These are phyloP conservation scores for Neoniphon sammara DNA, from an alignment of 2,797 vertebrate species.

Conservation along the genomic window DNA sequence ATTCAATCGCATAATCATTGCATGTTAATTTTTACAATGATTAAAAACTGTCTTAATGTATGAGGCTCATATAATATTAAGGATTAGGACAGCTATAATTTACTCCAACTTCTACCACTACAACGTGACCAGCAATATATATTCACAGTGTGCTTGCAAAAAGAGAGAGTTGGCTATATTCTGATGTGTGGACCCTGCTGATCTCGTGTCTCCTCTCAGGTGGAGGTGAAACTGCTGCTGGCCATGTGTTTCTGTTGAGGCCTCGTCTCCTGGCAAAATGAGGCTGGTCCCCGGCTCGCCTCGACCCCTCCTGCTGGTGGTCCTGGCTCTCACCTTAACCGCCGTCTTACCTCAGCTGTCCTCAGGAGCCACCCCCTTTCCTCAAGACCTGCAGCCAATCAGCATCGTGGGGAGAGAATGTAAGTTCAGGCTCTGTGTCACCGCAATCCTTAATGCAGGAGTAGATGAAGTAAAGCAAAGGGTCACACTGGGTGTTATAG, in stretches of 20 bases:
- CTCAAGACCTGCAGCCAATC: conserved; percentile 86
- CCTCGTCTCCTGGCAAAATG: conserved; percentile 78
- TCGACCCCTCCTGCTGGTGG: conserved; percentile 73
- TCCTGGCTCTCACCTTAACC: conserved; percentile 73
- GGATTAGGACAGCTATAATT: neutral
- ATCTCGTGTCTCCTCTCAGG: conserved; percentile 60
- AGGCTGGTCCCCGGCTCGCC: conserved; percentile 76
- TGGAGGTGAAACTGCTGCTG: conserved; percentile 60
- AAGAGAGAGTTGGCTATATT: neutral
- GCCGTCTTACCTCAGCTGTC: conserved; percentile 72
- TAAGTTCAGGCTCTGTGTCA: conserved; percentile 69
- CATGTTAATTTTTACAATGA: neutral
- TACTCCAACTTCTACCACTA: neutral
- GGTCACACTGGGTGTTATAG: conserved; percentile 27
- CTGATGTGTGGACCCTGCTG: neutral
- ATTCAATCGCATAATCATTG: conserved; percentile 1
- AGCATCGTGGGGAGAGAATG: conserved; percentile 80
- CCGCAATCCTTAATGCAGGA: conserved; percentile 36
- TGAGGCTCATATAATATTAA: neutral
- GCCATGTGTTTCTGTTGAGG: conserved; percentile 84
- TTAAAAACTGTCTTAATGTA: neutral
- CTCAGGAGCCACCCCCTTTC: conserved; percentile 81
- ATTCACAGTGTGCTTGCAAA: neutral
- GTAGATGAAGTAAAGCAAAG: conserved; percentile 15
- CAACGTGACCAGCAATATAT: neutral